These are phyloP conservation scores for Nasonia longicornis DNA, from an alignment of 1,140 invertebrate genomes.

Conservation along the genomic window DNA sequence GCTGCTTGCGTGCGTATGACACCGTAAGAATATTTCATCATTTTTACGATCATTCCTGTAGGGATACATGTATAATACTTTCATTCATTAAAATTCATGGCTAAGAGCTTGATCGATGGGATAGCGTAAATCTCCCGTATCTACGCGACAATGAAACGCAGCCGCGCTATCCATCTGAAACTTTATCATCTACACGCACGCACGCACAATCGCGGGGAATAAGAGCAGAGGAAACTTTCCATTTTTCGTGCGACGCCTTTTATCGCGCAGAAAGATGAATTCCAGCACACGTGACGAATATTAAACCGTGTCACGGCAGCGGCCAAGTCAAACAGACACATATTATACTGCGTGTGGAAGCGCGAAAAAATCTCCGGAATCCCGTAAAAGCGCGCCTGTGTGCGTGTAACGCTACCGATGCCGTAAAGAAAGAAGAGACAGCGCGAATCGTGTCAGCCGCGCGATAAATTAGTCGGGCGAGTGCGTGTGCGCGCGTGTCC, in stretches of 20 bases:
- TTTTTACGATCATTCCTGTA: neutral
- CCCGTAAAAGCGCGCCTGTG: neutral
- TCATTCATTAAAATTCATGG: conserved; percentile 1
- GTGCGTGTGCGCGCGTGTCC: neutral
- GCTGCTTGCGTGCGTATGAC: neutral
- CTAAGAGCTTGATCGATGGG: neutral
- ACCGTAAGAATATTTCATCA: neutral
- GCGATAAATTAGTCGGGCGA: conserved; percentile 27
- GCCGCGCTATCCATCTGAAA: too few species aligned
- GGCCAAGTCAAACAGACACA: neutral
- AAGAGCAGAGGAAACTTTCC: too few species aligned
- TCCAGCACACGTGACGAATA: conserved; percentile 10
- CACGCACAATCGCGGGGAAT: neutral
- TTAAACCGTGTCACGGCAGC: conserved; percentile 12
- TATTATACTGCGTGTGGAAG: neutral
- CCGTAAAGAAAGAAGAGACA: conserved; percentile 7
- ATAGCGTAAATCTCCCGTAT: neutral
- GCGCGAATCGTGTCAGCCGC: conserved; percentile 30
- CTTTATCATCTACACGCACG: neutral
- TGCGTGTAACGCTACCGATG: neutral
- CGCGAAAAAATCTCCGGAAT: conserved; percentile 31
- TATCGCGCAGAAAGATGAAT: conserved; percentile 9
- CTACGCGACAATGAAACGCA: too few species aligned
- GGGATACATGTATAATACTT: neutral
- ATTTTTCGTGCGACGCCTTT: neutral